phyloP scores from a whole-genome alignment of 2,888 invertebrate species.

The Diaphora mendica region DNA sequence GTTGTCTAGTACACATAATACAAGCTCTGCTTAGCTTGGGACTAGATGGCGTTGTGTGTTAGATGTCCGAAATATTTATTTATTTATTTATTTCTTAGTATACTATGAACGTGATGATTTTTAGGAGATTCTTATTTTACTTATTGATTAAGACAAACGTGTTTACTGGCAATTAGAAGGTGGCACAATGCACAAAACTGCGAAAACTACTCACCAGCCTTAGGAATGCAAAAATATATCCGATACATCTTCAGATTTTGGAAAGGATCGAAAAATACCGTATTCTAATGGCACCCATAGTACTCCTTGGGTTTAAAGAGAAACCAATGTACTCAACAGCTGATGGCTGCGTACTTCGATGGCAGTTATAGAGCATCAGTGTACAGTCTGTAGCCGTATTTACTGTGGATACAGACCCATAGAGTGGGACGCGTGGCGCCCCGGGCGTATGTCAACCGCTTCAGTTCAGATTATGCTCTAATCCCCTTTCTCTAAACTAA shows the following conservation, averaged over 20 bases:
- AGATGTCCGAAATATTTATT: too few species aligned
- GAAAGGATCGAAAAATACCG: neutral
- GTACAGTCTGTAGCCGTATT: conserved; percentile 56
- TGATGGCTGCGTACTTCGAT: conserved; percentile 32
- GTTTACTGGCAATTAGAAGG: neutral
- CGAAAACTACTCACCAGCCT: neutral
- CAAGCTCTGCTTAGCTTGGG: too few species aligned
- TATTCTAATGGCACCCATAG: neutral
- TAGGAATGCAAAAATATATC: neutral
- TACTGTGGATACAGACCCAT: conserved; percentile 57
- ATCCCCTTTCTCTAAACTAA: conserved; percentile 81
- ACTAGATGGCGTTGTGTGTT: too few species aligned
- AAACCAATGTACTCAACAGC: conserved; percentile 1
- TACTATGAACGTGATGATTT: neutral
- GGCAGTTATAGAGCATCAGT: conserved; percentile 38
- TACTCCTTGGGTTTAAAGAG: neutral
- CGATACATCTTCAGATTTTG: neutral
- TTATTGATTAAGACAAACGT: neutral
- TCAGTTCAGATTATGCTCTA: conserved; percentile 80
- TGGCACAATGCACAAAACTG: neutral
- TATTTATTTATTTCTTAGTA: too few species aligned
- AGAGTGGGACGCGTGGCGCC: conserved; percentile 49
- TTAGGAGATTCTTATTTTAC: neutral
- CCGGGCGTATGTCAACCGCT: conserved; percentile 81
- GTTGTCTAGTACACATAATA: too few species aligned